Evolutionary conservation across 2,888 invertebrate genomes (phyloP), one percentile per base, ranked within the genome.

Genomic region (Heteromyza rotundicornis): DNA sequence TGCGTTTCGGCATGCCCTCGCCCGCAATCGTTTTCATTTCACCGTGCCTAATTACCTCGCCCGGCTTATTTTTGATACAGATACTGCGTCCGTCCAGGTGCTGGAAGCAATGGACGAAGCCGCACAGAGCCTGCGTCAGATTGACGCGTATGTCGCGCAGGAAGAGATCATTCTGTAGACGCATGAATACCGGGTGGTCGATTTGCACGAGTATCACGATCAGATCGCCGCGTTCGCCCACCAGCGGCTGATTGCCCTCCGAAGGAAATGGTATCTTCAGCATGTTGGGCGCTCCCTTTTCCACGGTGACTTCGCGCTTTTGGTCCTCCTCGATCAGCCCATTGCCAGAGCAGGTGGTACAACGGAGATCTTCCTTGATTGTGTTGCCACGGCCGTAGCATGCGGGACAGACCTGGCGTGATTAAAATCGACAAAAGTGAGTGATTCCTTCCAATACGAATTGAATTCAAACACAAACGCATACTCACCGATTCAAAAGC

Each of bases 161-260:
- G 67, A 89, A 83, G 57, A 93, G 85, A 80, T 92, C 91, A 79
- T 91, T 88, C 57, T 90, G 90, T 62, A 88, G 88, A 66, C 97
- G 87, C 76, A 90, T 88, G 84, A 95, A 97, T 47, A 86, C 77
- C 3, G 90, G 88, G 84, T 97, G 95, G 8, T 89, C 87, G 77
- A 91, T 90, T 80, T 91, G 90, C 77, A 93, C 90, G 62, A 97
- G 84, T 47, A 96, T 87, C 75, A 96, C 93, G 58, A 96, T 88
- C 32, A 97, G 91, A 85, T 97, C 95, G 10, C 96, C 96, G 16
- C 94, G 89, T 73, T 92, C 92, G 35, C 92, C 87, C 65, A 90
- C 92, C 58, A 94, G 93, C 85, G 92, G 87, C 76, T 96, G 96
- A 82, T 97, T 94, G 32, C 96, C 96, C 84, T 96, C 95, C 36